These are phyloP conservation scores for Hybos culiciformis DNA, from an alignment of 2,888 invertebrate species.

Conservation along the genomic window DNA sequence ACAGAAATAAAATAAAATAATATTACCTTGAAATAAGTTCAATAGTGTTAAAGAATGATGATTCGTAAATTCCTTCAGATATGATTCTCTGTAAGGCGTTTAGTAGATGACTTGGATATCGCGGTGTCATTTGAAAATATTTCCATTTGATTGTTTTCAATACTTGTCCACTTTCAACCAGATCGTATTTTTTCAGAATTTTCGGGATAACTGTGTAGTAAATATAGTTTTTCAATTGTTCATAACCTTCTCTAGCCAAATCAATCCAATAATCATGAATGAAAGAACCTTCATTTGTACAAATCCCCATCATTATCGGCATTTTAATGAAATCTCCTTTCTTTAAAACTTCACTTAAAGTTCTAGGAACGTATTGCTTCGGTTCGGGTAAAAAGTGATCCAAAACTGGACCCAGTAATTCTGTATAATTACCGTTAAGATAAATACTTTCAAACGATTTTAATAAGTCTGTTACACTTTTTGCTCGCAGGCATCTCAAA, in stretches of 20 bases:
- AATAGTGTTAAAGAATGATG: slow-evolving; percentile 28
- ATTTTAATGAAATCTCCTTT: slow-evolving; percentile 41
- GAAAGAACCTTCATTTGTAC: slow-evolving; percentile 51
- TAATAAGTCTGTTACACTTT: slow-evolving; percentile 45
- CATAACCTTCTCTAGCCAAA: slow-evolving; percentile 41
- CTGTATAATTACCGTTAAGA: slow-evolving; percentile 45
- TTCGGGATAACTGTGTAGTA: slow-evolving; percentile 45
- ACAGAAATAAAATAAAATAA: not conserved
- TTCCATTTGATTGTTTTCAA: slow-evolving; percentile 30
- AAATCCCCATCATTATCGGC: slow-evolving; percentile 52
- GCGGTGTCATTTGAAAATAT: slow-evolving; percentile 23
- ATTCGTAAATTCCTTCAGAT: slow-evolving; percentile 30
- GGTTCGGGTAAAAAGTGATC: slow-evolving; percentile 29
- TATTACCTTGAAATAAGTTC: slow-evolving; percentile 22
- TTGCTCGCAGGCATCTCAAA: slow-evolving; percentile 47
- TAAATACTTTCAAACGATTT: slow-evolving; percentile 43
- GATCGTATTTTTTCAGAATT: slow-evolving; percentile 36
- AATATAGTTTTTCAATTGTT: slow-evolving; percentile 42
- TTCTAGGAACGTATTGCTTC: slow-evolving; percentile 33
- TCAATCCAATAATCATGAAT: slow-evolving; percentile 46
- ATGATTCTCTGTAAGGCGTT: slow-evolving; percentile 29
- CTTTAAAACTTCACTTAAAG: slow-evolving; percentile 35
- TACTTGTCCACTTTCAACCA: slow-evolving; percentile 16
- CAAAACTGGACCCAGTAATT: slow-evolving; percentile 46
- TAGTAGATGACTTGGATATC: slow-evolving; percentile 21